Conservation (phyloP, 2,888 invertebrate genomes). For the Xestia c-nigrum region DNA sequence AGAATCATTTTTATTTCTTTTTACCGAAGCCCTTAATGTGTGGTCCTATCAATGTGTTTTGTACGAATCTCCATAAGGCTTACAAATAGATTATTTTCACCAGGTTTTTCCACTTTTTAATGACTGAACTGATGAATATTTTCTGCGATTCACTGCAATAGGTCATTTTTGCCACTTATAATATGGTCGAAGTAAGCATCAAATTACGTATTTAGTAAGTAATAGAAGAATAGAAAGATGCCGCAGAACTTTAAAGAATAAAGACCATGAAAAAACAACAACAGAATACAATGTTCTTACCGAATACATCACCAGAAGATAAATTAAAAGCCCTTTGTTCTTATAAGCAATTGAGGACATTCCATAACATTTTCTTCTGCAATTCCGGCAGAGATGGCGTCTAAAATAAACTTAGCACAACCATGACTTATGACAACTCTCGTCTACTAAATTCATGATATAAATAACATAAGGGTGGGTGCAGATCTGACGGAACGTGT, state of each 20-base stretch:
- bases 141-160: no score
- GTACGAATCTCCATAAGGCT: background rate
- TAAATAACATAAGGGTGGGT: slow-evolving; percentile 52
- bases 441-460: slow-evolving; percentile 46
- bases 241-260: background rate
- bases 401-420: slow-evolving; percentile 52
- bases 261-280: background rate
- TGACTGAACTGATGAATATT: no score
- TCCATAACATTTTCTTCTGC: slow-evolving; percentile 37
- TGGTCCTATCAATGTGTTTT: background rate
- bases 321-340: slow-evolving; percentile 8
- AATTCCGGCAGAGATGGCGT: slow-evolving; percentile 29
- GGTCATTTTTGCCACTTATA: background rate
- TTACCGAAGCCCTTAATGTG: background rate
- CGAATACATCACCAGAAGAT: slow-evolving; percentile 18
- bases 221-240: background rate
- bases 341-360: slow-evolving; percentile 10
- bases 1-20: background rate
- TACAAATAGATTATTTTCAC: background rate
- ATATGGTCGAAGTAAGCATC: background rate
- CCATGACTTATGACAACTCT: slow-evolving; percentile 56
- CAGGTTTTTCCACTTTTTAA: background rate
- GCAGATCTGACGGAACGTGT: background rate
- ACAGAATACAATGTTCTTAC: background rate
- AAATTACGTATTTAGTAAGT: background rate